Percentiles rank a stretch among this genome's conserved stretches.
Conservation (phyloP, 2,797 vertebrate species). For the Hemitrygon akajei region DNA sequence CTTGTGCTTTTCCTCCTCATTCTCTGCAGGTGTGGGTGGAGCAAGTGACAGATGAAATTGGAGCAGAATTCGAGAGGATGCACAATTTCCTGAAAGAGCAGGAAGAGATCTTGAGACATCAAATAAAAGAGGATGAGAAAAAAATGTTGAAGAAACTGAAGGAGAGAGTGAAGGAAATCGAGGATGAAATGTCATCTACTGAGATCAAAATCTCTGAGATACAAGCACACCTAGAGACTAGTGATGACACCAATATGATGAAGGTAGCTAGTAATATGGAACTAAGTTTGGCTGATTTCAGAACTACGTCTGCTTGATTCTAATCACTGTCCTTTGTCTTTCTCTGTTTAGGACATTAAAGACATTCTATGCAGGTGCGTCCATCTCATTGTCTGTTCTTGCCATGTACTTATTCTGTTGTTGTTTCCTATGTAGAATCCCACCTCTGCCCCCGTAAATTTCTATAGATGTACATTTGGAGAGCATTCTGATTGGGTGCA, state of each 20-base stretch:
- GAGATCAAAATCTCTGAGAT: background rate
- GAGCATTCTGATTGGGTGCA: no score
- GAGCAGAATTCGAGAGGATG: background rate
- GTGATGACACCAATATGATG: background rate
- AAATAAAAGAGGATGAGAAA: background rate
- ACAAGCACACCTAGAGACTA: background rate
- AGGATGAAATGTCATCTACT: background rate
- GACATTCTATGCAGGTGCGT: background rate
- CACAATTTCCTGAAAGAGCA: background rate
- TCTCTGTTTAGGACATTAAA: background rate
- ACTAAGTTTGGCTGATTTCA: background rate
- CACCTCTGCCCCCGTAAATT: no score
- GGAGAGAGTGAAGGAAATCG: background rate
- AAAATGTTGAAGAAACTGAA: background rate
- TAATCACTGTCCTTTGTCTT: background rate
- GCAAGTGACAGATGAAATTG: background rate
- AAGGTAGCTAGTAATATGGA: background rate
- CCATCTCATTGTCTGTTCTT: background rate
- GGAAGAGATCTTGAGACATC: background rate
- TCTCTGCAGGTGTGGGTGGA: background rate
- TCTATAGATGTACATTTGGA: no score
- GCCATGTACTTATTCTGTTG: background rate
- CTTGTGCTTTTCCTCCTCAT: background rate
- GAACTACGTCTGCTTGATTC: background rate
- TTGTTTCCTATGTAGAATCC: no score